A percentile compares a stretch with the other conserved stretches of the same genome.
Evolutionary conservation across 1,140 invertebrate species (phyloP).

Genomic region (Drosophila albomicans): DNA sequence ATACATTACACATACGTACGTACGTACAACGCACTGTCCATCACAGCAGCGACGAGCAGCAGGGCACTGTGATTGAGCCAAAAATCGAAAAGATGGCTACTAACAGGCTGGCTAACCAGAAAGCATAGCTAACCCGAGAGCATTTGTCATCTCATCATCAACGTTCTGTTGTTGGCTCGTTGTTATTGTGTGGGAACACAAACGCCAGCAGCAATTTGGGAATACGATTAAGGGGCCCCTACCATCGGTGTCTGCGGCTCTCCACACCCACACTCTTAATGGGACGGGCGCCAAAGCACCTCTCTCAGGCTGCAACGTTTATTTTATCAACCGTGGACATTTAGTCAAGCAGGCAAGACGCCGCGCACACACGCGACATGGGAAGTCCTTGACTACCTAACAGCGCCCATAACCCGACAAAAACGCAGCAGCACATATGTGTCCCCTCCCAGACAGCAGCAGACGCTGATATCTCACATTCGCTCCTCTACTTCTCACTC

Average conservation of each 20-base stretch:
- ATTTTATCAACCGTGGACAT: conserved; percentile 28
- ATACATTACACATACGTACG: not conserved
- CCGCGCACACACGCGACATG: conserved; percentile 81
- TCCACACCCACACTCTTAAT: conserved; percentile 24
- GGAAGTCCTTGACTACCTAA: conserved; percentile 81
- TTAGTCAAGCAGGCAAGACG: conserved; percentile 57
- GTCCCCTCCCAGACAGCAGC: conserved; percentile 26
- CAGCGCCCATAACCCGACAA: conserved; percentile 62
- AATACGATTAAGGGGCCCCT: conserved; percentile 27
- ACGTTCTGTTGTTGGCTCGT: not conserved
- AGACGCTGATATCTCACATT: conserved; percentile 17
- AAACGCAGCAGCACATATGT: not conserved
- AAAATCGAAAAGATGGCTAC: conserved; percentile 84
- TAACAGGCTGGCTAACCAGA: conserved; percentile 82
- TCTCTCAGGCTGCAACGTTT: conserved; percentile 58
- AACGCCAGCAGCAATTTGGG: conserved; percentile 37
- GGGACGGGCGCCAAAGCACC: conserved; percentile 58
- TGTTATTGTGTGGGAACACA: conserved; percentile 29
- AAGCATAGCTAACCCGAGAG: conserved; percentile 59
- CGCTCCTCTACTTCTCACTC: conserved; percentile 7
- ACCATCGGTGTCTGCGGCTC: conserved; percentile 1
- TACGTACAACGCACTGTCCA: not conserved
- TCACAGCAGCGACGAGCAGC: not conserved
- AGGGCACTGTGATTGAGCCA: conserved; percentile 62
- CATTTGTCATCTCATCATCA: conserved; percentile 18